These are phyloP conservation scores for Bedellia somnulentella DNA, from an alignment of 2,888 invertebrate genomes.

Conservation along the genomic window DNA sequence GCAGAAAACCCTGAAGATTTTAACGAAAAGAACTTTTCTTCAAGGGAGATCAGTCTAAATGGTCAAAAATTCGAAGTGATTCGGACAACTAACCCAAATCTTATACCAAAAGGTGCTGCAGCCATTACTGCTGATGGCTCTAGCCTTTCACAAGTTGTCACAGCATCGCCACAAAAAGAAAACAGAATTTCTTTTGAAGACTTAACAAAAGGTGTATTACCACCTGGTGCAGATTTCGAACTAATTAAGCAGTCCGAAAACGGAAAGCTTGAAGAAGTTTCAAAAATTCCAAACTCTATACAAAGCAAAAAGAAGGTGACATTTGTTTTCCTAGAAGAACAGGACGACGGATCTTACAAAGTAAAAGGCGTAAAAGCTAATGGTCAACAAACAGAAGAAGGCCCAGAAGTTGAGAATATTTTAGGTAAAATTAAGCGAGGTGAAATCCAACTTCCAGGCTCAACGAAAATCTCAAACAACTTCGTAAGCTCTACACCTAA, in stretches of 20 bases:
- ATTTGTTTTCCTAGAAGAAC: slow-evolving; percentile 84
- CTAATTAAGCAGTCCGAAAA: slow-evolving; percentile 74
- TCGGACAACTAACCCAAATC: slow-evolving; percentile 69
- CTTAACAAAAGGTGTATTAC: slow-evolving; percentile 76
- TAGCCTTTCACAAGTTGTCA: slow-evolving; percentile 36
- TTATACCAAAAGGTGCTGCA: slow-evolving; percentile 58
- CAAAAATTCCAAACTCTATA: slow-evolving; percentile 57
- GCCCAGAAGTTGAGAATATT: slow-evolving; percentile 77
- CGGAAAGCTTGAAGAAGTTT: slow-evolving; percentile 71
- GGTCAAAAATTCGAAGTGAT: slow-evolving; percentile 77
- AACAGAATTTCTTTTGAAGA: slow-evolving; percentile 73
- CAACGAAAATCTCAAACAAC: slow-evolving; percentile 51
- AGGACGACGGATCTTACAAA: slow-evolving; percentile 81
- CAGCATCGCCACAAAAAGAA: slow-evolving; percentile 49
- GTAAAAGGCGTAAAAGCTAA: slow-evolving; percentile 84
- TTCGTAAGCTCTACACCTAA: slow-evolving; percentile 35
- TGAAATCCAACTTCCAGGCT: slow-evolving; percentile 77
- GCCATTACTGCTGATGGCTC: slow-evolving; percentile 53
- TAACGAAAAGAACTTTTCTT: slow-evolving; percentile 68
- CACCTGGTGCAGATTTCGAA: slow-evolving; percentile 79
- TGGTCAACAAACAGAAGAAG: slow-evolving; percentile 68
- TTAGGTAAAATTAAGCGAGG: slow-evolving; percentile 79
- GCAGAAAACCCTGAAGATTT: slow-evolving; percentile 69
- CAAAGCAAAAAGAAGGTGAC: slow-evolving; percentile 79
- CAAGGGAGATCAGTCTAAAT: slow-evolving; percentile 73